Conservation (phyloP, 1,140 invertebrate genomes). For the Drosophila bifasciata region DNA sequence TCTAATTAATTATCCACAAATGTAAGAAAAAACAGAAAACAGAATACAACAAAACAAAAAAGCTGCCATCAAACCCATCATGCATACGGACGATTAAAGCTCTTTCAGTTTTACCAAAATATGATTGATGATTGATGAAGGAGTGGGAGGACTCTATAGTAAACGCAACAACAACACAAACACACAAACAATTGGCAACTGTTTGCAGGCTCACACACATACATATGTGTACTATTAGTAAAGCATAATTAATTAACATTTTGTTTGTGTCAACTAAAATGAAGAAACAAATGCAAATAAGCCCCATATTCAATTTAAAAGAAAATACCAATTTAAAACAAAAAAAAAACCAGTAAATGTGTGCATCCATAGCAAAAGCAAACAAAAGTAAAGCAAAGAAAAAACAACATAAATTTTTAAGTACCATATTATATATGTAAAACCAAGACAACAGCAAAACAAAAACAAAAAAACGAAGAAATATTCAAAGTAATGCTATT, state of each 20-base stretch:
- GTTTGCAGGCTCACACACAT: constrained; percentile 31
- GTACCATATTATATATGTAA: constrained; percentile 67
- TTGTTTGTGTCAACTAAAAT: constrained; percentile 59
- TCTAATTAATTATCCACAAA: constrained; percentile 58
- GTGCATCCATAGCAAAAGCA: constrained; percentile 69
- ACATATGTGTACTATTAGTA: constrained; percentile 45
- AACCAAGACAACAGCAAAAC: constrained; percentile 18
- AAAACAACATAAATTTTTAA: constrained; percentile 74
- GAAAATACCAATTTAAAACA: constrained; percentile 27
- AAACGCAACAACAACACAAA: constrained; percentile 45
- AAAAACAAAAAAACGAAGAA: constrained; percentile 18
- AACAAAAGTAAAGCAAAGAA: constrained; percentile 18
- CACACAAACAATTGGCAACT: constrained; percentile 48
- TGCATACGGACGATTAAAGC: constrained; percentile 37
- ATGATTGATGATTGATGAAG: constrained; percentile 45
- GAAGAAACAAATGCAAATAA: constrained; percentile 25
- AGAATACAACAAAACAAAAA: constrained; percentile 51
- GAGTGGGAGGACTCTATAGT: background rate
- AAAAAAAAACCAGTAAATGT: constrained; percentile 57
- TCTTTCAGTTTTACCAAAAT: constrained; percentile 39
- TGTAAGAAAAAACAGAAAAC: constrained; percentile 8
- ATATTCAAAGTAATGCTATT: constrained; percentile 74
- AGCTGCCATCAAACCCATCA: constrained; percentile 64
- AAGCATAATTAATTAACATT: constrained; percentile 48
- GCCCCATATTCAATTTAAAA: constrained; percentile 63